Evolutionary conservation across 2,797 vertebrate genomes (phyloP).

Genomic region (Sebastes nivosus): DNA sequence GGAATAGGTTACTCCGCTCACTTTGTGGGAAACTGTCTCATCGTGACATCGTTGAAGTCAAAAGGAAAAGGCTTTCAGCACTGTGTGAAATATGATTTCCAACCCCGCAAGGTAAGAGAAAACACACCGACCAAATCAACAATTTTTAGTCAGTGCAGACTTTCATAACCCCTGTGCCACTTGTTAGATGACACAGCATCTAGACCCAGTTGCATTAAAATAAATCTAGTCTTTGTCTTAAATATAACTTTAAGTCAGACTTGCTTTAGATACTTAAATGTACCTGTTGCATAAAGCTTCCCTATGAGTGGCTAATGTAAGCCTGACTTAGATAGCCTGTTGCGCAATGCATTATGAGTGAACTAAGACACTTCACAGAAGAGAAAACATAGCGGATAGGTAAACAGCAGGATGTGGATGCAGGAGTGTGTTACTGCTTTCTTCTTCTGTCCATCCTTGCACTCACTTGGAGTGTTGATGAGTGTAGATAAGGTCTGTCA

Average conservation of each 20-base stretch:
- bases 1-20: slow-evolving; percentile 98
- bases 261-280: fast-evolving
- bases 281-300: not conserved
- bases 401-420: not conserved
- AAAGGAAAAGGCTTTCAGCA: slow-evolving; percentile 99
- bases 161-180: slow-evolving; percentile 11
- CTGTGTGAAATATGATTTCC: slow-evolving; percentile 99
- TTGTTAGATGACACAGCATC: slow-evolving; percentile 16
- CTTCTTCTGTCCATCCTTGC: slow-evolving; percentile 18
- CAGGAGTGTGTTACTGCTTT: slow-evolving; percentile 1
- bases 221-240: not conserved
- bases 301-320: not conserved
- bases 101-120: slow-evolving; percentile 92
- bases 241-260: not conserved
- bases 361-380: too few species aligned
- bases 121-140: not conserved
- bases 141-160: not conserved
- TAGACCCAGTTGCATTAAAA: not conserved
- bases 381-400: too few species aligned
- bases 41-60: slow-evolving; percentile 97
- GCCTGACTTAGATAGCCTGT: too few species aligned
- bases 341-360: too few species aligned
- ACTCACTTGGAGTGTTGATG: slow-evolving; percentile 52
- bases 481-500: slow-evolving; percentile 71
- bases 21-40: slow-evolving; percentile 99